Evolutionary conservation across 1,140 invertebrate genomes (phyloP).

Genomic region (Hetaerina americana): DNA sequence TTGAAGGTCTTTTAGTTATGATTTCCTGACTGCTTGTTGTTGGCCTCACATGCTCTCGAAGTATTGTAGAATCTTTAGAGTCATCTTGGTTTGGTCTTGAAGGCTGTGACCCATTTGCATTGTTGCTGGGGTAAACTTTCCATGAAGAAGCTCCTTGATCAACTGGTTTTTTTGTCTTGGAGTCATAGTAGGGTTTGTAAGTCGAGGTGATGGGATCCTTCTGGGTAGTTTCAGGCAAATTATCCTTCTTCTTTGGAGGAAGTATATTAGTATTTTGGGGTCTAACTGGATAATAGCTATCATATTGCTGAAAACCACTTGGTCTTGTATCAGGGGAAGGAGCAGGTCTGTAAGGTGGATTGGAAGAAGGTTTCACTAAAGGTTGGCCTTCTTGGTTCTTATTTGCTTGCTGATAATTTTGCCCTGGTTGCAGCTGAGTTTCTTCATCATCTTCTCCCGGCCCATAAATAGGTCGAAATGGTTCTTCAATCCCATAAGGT

Average conservation of each 20-base stretch:
- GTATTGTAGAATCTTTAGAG: not conserved
- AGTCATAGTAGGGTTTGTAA: not conserved
- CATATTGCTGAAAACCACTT: not conserved
- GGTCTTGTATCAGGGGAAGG: not conserved
- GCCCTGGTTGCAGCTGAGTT: not conserved
- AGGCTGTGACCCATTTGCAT: not conserved
- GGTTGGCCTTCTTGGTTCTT: not conserved
- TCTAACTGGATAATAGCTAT: not conserved
- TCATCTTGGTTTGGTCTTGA: not conserved
- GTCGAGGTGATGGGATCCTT: not conserved
- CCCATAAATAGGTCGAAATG: conserved; percentile 24
- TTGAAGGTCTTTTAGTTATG: not conserved
- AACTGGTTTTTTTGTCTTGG: not conserved
- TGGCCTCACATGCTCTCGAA: not conserved
- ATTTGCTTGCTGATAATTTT: not conserved
- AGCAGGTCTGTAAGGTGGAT: not conserved
- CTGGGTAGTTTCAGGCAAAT: not conserved
- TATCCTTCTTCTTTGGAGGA: not conserved
- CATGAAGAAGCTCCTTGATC: not conserved
- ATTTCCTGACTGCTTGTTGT: not conserved
- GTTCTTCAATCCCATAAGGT: conserved; percentile 14
- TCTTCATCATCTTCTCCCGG: conserved; percentile 6
- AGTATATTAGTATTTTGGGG: not conserved
- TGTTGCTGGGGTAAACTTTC: not conserved
- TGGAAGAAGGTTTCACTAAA: not conserved